These are phyloP conservation scores for Cotesia vestalis DNA, from an alignment of 1,140 invertebrate genomes.

Conservation along the genomic window DNA sequence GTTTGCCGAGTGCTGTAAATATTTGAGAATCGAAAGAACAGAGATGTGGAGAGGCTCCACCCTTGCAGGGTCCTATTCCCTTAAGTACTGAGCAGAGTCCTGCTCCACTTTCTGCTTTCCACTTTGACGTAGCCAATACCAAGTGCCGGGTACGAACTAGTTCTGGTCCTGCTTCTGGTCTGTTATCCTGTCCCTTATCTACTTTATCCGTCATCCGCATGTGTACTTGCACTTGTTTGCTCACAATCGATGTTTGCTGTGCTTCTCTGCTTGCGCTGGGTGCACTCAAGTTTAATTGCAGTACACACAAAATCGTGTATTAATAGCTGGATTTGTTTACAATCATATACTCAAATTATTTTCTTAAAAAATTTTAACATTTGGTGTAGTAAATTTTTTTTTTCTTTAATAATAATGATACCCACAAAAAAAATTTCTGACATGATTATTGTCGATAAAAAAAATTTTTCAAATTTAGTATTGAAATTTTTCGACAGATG, in stretches of 20 bases:
- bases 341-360: too few species aligned
- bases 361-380: too few species aligned
- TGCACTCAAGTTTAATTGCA: constrained; percentile 6
- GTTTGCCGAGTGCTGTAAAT: constrained; percentile 7
- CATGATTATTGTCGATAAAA: too few species aligned
- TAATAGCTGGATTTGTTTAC: too few species aligned
- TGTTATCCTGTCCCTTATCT: background rate
- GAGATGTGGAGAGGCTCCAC: background rate
- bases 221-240: background rate
- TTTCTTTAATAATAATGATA: too few species aligned
- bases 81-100: background rate
- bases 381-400: too few species aligned
- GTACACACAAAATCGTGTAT: background rate
- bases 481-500: too few species aligned
- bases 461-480: too few species aligned
- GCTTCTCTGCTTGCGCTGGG: too few species aligned
- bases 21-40: constrained; percentile 6
- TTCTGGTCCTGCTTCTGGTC: too few species aligned
- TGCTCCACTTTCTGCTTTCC: background rate
- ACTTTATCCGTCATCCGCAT: background rate
- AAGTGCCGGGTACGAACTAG: background rate
- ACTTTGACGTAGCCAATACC: background rate
- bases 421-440: too few species aligned
- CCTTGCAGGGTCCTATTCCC: background rate
- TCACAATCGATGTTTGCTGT: constrained; percentile 6